phyloP scores from a whole-genome alignment of 1,140 invertebrate species.

The Achatina immaculata region DNA sequence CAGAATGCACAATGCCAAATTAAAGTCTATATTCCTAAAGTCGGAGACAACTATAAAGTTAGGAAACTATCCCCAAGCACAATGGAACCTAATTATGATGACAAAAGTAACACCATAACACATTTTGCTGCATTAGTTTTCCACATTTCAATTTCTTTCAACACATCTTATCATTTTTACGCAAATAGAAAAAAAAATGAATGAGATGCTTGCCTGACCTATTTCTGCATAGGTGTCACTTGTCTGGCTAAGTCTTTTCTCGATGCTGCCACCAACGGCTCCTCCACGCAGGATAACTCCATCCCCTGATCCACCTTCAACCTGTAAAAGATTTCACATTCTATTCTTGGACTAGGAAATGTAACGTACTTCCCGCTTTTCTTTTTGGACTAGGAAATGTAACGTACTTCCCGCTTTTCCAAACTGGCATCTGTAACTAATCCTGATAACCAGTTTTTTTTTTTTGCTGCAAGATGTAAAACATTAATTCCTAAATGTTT shows the following conservation, averaged over 20 bases:
- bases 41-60: too few relatives aligned
- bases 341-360: constrained; percentile 8
- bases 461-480: too few relatives aligned
- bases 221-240: constrained; percentile 58
- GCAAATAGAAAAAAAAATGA: background rate
- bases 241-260: constrained; percentile 37
- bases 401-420: background rate
- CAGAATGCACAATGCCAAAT: too few relatives aligned
- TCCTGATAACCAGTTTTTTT: background rate
- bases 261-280: constrained; percentile 1
- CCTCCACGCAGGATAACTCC: constrained; percentile 47
- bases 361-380: background rate
- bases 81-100: too few relatives aligned
- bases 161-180: background rate
- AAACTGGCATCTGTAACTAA: background rate
- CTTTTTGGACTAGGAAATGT: too few relatives aligned
- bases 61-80: too few relatives aligned
- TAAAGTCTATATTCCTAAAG: too few relatives aligned
- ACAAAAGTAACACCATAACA: too few relatives aligned
- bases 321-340: too few relatives aligned
- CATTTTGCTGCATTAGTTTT: too few relatives aligned
- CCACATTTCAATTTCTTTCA: too few relatives aligned
- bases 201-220: constrained; percentile 4
- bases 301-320: constrained; percentile 60
- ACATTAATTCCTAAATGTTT: too few relatives aligned